phyloP scores from a whole-genome alignment of 2,113 vertebrate species.

The Otolemur garnettii region DNA sequence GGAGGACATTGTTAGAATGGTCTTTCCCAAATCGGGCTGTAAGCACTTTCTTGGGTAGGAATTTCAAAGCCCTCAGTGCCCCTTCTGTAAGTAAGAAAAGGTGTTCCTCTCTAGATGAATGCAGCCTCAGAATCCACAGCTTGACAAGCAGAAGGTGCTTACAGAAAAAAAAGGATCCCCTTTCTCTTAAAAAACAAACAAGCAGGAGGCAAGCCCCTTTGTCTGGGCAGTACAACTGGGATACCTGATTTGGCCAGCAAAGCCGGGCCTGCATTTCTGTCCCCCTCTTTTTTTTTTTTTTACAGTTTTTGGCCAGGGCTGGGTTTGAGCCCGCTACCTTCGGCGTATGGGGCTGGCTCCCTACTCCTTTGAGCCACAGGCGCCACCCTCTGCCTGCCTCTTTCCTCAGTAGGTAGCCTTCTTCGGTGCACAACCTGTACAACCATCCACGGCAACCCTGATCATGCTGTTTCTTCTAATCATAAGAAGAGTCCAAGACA shows the following conservation, averaged over 20 bases:
- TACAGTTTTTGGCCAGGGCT: too few species aligned
- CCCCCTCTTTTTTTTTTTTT: too few species aligned
- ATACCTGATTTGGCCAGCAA: not conserved
- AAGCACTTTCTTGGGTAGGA: not conserved
- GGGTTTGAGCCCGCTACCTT: too few species aligned
- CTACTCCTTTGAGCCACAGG: too few species aligned
- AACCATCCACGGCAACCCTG: not conserved
- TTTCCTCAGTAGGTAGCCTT: not conserved
- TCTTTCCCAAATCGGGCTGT: not conserved
- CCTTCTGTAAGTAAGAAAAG: not conserved
- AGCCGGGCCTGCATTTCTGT: not conserved
- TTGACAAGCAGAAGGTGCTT: not conserved
- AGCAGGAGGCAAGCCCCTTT: not conserved
- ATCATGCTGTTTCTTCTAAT: not conserved
- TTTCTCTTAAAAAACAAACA: not conserved
- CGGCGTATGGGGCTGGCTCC: too few species aligned
- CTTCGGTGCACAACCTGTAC: not conserved
- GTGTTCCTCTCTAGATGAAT: not conserved
- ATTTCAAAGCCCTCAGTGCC: not conserved
- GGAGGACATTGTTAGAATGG: not conserved
- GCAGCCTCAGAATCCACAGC: not conserved
- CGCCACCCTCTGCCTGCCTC: too few species aligned
- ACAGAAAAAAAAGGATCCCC: not conserved
- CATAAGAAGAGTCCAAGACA: not conserved
- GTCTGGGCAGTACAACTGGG: not conserved